Conservation (phyloP, 1,140 invertebrate genomes). For the Halyomorpha halys region DNA sequence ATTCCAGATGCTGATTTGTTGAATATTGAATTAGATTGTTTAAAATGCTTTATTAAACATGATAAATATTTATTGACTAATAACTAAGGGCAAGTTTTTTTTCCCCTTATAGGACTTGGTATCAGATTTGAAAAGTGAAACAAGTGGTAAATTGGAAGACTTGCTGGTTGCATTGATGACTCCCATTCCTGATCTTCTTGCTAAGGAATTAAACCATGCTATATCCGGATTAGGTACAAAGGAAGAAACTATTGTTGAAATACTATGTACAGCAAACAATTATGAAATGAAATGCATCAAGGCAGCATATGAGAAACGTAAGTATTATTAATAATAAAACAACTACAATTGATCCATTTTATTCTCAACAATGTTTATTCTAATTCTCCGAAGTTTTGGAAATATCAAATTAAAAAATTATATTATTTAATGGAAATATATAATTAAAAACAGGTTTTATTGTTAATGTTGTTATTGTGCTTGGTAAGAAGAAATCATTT, state of each 20-base stretch:
- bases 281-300: slow-evolving; percentile 73
- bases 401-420: too few relatives aligned
- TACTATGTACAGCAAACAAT: slow-evolving; percentile 79
- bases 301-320: slow-evolving; percentile 66
- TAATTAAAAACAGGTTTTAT: too few relatives aligned
- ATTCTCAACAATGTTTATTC: too few relatives aligned
- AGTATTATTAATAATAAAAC: slow-evolving; percentile 36
- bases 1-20: too few relatives aligned
- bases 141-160: slow-evolving; percentile 83
- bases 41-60: too few relatives aligned
- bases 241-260: slow-evolving; percentile 77
- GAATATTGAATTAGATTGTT: too few relatives aligned
- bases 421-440: too few relatives aligned
- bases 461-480: too few relatives aligned
- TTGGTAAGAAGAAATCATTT: too few relatives aligned
- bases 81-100: neutral
- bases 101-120: slow-evolving; percentile 64
- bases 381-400: too few relatives aligned
- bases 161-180: slow-evolving; percentile 78
- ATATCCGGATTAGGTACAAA: slow-evolving; percentile 73
- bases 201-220: slow-evolving; percentile 74
- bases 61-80: too few relatives aligned
- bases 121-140: slow-evolving; percentile 80
- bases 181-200: slow-evolving; percentile 76
- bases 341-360: too few relatives aligned